Evolutionary conservation across 2,888 invertebrate genomes (phyloP), one percentile per base, ranked within the genome.

Genomic region (Polyommatus iphigenia): DNA sequence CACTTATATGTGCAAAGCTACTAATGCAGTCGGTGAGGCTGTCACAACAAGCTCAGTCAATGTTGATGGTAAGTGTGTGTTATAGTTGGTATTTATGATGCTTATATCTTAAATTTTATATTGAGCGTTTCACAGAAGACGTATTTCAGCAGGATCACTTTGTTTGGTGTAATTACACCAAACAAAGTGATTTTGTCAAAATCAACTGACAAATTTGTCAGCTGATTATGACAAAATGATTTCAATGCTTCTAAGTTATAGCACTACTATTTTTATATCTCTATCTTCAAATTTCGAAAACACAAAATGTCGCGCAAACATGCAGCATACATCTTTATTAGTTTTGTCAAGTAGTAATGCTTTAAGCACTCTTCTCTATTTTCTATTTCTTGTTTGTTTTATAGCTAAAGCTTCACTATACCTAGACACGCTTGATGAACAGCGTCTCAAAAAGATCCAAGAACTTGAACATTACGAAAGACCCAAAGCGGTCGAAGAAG

Each of bases 1-100:
- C 80, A 98, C 98, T 76, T 99, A 99, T 90, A 98, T 98, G 96
- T 99, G 99, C 94, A 97, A 97, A 90, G 99, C 99, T 75, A 97
- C 97, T 84, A 99, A 99, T 90, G 97, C 97, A 78, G 98, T 97
- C 80, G 99, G 99, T 81, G 98, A 99, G 95, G 99, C 98, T 83
- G 97, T 98, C 78, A 99, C 98, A 81, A 98, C 98, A 79, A 97
- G 98, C 88, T 97, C 97, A 82, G 97, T 99, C 81, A 96, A 96
- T 89, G 98, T 99, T 80, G 96, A 97, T 88, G 97, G 98, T 97
- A 95, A 95, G 94, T 91, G 10, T 24, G 62, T 29, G 15, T 32
- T 15, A 67, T 54, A 79, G 4, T 54, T 72, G 32, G 71, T 32
- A 41, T 54, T 24, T 57, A 62, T 29, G 29, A 41, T 77, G 29